Base-by-base conservation (phyloP, 2,888 invertebrate species). In the Phymatocera aterrima region DNA sequence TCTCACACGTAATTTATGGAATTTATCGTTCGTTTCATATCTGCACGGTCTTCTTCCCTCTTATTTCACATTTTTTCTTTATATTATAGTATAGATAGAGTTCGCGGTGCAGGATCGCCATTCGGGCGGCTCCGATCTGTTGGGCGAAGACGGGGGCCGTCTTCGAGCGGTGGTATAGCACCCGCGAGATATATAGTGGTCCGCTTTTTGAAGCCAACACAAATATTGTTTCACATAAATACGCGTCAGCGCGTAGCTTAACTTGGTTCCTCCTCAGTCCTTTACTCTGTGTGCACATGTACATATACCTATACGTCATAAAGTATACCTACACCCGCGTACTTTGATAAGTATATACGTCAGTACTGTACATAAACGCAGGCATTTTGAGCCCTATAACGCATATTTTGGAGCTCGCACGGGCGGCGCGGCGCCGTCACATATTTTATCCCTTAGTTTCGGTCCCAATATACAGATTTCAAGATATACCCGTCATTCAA, bases 221-320 rank as follows among this genome's bases (percentile, higher is more conserved):
- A 87, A 87, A 87, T 86, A 87, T 87, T 87, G 81, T 87, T 83
- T 83, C 82, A 83, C 83, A 83, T 85, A 85, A 83, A 86, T 85
- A 85, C 82, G 82, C 80, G 83, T 83, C 81, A 81, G 83, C 81
- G 80, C 54, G 75, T 43, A 51, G 72, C 72, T 51, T 34, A 51
- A 72, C 72, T 72, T 18, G 31, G 72, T 43, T 51, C 43, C 72
- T 68, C 46, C 24, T 43, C 46, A 54, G 24, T 68, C 24, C 51
- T n/a, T 28, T 46, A 37, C 64, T 37, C 40, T 12, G 18, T 37
- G 18, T 64, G 57, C n/a, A n/a, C 46, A 46, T n/a, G n/a, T 10
- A 57, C 15, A 57, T 15, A 24, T 57, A 57, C 57, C 28, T 57
- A 21, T 12, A 57, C 28, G 28, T 28, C 21, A 24, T 28, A 28